A percentile compares a stretch with the other conserved stretches of the same genome.
phyloP scores from a whole-genome alignment of 2,797 vertebrate species.

The Triplophysa yarkandensis region DNA sequence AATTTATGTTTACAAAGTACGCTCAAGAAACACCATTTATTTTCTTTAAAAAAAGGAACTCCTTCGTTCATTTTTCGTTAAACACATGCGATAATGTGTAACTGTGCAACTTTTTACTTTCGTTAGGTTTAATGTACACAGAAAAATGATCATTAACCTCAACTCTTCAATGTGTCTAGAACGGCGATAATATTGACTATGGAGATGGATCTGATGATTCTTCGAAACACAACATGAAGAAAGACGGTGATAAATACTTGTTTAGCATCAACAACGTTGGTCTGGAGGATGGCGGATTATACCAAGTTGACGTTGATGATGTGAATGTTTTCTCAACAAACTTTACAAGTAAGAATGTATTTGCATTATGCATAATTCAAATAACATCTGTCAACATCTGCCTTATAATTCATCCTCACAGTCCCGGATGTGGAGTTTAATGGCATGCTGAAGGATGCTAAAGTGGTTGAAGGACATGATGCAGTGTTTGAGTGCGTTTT shows the following conservation, averaged over 20 bases:
- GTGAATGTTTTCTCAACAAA: conserved; percentile 82
- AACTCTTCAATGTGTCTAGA: conserved; percentile 56
- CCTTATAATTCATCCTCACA: conserved; percentile 42
- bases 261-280: conserved; percentile 81
- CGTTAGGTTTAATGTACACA: not conserved
- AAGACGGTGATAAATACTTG: conserved; percentile 72
- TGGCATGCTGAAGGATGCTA: conserved; percentile 68
- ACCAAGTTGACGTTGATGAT: conserved; percentile 86
- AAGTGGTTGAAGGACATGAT: conserved; percentile 70
- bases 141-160: not conserved
- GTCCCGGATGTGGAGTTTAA: conserved; percentile 74
- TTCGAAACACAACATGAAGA: conserved; percentile 75
- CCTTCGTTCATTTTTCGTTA: not conserved
- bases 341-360: conserved; percentile 70
- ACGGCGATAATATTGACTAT: conserved; percentile 67
- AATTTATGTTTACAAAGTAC: conserved; percentile 87
- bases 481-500: conserved; percentile 81
- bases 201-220: conserved; percentile 64
- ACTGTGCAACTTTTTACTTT: not conserved
- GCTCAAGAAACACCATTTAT: not conserved
- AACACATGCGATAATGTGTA: not conserved
- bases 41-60: not conserved
- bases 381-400: not conserved
- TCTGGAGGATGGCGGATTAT: conserved; percentile 85
- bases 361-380: not conserved